Evolutionary conservation across 1,140 invertebrate genomes (phyloP), one percentile per base, ranked within the genome.

Genomic region (Paraescarpia echinospica): DNA sequence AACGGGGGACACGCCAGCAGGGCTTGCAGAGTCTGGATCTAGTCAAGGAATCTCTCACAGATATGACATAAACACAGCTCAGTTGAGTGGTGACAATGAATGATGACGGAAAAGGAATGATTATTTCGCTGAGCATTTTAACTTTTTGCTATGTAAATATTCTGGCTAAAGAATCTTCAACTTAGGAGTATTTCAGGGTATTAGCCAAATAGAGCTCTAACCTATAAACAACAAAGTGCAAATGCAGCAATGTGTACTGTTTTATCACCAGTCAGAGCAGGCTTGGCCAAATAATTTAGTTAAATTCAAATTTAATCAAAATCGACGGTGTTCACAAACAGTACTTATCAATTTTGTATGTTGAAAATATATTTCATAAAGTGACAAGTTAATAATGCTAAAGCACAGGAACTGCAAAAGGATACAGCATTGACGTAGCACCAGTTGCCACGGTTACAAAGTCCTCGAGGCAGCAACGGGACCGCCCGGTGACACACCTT

Each of bases 391-490:
- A 77, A 27, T 14, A 6, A 77, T 14, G 2, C 59, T 77, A 18
- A 35, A 91, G 89, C 48, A 98, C 96, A 93, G 98, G 98, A 48
- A 35, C 34, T 34, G 89, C 35, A 48, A 94, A 94, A 95, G 95
- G 95, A 96, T 96, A 96, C 96, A 41, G 98, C 98, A 96, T 99
- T 99, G 35, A 99, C 98, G 95, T 99, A 99, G 96, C 98, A 99
- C 96, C 98, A 99, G 96, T 99, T 99, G 91, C 98, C 98, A 92
- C 97, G 97, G 96, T 99, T 99, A 77, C 97, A 98, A 31, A 99
- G 97, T 18, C 98, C 98, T 92, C 98, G 97, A 0, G 98, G 98
- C 94, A 98, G 97, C 33, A 99, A 93, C 48, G 93, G 92, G 22
- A 94, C 93, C 34, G 94, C 93, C 33, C 91, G 51, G 90, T 95